Evolutionary conservation across 2,888 invertebrate species (phyloP).

Genomic region (Neria commutata): DNA sequence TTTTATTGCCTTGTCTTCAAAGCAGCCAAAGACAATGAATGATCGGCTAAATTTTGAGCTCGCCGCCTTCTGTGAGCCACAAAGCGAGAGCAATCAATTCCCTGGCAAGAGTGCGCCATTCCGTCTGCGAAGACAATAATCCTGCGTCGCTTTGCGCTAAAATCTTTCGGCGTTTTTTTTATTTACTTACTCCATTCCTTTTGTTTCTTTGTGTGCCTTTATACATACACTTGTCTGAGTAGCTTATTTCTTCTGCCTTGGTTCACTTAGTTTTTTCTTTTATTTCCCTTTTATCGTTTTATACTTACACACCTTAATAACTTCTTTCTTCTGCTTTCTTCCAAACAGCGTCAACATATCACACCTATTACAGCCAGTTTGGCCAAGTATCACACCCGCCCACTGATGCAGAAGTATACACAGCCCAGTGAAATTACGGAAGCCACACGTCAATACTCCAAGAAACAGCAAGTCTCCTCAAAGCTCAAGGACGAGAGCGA

Average conservation of each 20-base stretch:
- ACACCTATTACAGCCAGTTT: slow-evolving; percentile 25
- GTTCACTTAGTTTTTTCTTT: not conserved
- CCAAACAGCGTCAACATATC: slow-evolving; percentile 28
- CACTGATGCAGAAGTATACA: slow-evolving; percentile 19
- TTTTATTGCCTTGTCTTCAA: no score
- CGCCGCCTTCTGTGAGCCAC: no score
- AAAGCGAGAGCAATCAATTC: no score
- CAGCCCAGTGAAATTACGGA: slow-evolving; percentile 18
- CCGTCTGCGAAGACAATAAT: no score
- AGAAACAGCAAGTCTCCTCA: slow-evolving; percentile 43
- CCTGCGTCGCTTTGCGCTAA: no score
- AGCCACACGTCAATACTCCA: slow-evolving; percentile 45
- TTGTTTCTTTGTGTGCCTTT: not conserved
- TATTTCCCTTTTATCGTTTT: not conserved
- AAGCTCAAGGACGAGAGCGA: slow-evolving; percentile 65
- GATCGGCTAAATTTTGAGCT: no score
- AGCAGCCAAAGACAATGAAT: no score
- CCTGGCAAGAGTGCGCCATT: no score
- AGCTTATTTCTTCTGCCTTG: not conserved
- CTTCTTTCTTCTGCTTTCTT: slow-evolving; percentile 7
- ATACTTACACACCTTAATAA: no score
- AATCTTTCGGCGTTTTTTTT: not conserved
- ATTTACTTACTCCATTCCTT: not conserved
- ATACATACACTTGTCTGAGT: not conserved
- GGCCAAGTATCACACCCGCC: slow-evolving; percentile 4